Evolutionary conservation across 2,113 vertebrate genomes (phyloP).

Genomic region (Dicerorhinus sumatrensis): DNA sequence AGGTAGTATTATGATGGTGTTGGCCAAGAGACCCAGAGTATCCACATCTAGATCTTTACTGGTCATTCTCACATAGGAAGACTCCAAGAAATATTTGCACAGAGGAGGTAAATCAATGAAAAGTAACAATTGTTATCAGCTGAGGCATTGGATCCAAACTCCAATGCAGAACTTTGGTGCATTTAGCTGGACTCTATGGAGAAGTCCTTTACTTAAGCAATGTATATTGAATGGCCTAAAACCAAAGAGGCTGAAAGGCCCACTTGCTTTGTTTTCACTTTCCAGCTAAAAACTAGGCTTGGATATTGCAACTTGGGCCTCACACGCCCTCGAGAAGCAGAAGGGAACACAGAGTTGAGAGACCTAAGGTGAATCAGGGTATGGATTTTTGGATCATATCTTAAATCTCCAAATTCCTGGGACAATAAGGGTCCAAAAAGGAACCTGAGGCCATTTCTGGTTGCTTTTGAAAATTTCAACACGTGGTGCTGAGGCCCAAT

Average conservation of each 20-base stretch:
- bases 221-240: neutral
- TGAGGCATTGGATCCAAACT: neutral
- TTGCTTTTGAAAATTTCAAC: neutral
- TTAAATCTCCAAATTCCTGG: constrained; percentile 35
- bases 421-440: neutral
- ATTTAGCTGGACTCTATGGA: neutral
- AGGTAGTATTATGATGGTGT: neutral
- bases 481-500: neutral
- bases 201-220: neutral
- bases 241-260: neutral
- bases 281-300: neutral
- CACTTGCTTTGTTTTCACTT: constrained; percentile 44
- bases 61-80: neutral
- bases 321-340: neutral
- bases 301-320: neutral
- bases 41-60: neutral
- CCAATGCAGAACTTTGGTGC: neutral
- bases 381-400: neutral
- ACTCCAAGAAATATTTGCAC: neutral
- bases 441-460: neutral
- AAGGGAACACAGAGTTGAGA: neutral
- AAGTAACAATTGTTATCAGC: neutral
- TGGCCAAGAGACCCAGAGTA: neutral
- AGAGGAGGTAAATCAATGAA: neutral
- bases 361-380: neutral